Conservation (phyloP, 2,113 vertebrate species). For the Scatophagus argus region DNA sequence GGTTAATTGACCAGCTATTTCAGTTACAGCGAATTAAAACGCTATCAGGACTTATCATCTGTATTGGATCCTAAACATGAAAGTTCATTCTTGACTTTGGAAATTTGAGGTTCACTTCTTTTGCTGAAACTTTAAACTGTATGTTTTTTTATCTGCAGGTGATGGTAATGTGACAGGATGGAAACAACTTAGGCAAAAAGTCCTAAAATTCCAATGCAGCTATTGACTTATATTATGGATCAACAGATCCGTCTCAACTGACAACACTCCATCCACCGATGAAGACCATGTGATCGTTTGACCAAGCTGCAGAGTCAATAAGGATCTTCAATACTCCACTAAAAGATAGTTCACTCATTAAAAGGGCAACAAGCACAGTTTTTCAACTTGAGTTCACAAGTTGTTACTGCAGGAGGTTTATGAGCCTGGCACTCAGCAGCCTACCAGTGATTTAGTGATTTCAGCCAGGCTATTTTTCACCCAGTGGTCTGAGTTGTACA, state of each 20-base stretch:
- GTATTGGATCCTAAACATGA: not conserved
- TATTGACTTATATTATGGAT: too few species aligned
- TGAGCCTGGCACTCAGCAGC: not conserved
- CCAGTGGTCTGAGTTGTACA: not conserved
- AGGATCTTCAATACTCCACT: not conserved
- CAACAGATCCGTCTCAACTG: not conserved
- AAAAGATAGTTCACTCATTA: not conserved
- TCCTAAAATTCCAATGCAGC: not conserved
- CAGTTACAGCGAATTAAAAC: not conserved
- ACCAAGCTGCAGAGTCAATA: not conserved
- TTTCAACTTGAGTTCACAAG: not conserved
- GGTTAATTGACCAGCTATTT: not conserved
- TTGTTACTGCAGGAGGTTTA: not conserved
- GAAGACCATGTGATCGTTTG: not conserved
- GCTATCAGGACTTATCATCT: not conserved
- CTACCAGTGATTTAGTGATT: not conserved
- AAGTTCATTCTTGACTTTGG: not conserved
- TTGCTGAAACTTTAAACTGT: not conserved
- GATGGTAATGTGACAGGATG: not conserved
- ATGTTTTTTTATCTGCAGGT: too few species aligned
- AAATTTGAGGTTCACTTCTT: not conserved
- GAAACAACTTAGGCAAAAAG: too few species aligned
- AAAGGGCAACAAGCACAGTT: not conserved
- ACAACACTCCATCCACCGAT: not conserved
- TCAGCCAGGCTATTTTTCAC: not conserved